These are phyloP conservation scores for Chlorops oryzae DNA, from an alignment of 1,140 invertebrate species.

Conservation along the genomic window DNA sequence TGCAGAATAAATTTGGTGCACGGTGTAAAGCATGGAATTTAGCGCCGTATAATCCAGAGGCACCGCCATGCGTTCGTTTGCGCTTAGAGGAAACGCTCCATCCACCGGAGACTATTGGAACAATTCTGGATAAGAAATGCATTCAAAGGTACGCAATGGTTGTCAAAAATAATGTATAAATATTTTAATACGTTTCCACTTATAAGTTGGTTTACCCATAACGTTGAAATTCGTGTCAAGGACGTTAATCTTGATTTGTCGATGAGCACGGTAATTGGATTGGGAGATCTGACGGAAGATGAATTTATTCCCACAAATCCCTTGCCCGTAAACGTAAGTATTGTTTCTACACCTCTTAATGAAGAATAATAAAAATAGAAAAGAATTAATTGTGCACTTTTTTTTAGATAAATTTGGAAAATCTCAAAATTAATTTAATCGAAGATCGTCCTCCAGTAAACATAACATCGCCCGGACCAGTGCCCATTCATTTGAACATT, in stretches of 20 bases:
- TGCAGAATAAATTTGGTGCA: slow-evolving; percentile 65
- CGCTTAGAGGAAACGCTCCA: slow-evolving; percentile 57
- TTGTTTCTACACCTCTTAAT: neutral
- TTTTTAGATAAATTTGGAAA: slow-evolving; percentile 62
- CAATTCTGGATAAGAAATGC: slow-evolving; percentile 37
- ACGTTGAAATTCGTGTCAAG: slow-evolving; percentile 59
- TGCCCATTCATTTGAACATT: slow-evolving; percentile 72
- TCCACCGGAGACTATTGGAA: slow-evolving; percentile 31
- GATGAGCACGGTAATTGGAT: slow-evolving; percentile 72
- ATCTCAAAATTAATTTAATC: slow-evolving; percentile 61
- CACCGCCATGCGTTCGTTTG: slow-evolving; percentile 53
- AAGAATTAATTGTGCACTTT: slow-evolving; percentile 5
- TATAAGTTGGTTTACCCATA: slow-evolving; percentile 47
- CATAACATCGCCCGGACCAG: slow-evolving; percentile 73
- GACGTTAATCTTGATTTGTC: slow-evolving; percentile 65
- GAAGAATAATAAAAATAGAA: neutral
- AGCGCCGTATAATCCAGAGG: slow-evolving; percentile 53
- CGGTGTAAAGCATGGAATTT: slow-evolving; percentile 65
- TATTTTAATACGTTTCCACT: slow-evolving; percentile 5
- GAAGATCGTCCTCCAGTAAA: slow-evolving; percentile 76
- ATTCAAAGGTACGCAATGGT: slow-evolving; percentile 41
- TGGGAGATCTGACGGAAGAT: slow-evolving; percentile 79
- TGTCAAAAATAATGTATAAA: neutral
- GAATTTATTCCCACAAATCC: slow-evolving; percentile 67
- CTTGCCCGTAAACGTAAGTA: slow-evolving; percentile 68